Percentiles rank a stretch among this genome's conserved stretches.
phyloP scores from a whole-genome alignment of 2,113 vertebrate genomes.

The Microtus ochrogaster region DNA sequence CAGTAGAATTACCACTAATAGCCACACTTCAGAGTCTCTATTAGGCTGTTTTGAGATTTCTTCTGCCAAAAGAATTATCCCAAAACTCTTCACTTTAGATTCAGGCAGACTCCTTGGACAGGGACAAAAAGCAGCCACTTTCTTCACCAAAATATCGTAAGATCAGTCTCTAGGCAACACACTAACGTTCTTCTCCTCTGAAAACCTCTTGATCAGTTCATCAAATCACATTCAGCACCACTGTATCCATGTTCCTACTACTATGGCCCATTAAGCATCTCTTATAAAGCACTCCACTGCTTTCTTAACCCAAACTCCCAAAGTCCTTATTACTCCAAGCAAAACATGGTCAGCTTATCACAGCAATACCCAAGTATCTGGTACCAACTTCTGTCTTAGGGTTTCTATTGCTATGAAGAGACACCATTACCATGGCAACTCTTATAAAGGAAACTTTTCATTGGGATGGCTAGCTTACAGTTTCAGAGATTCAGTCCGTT shows the following conservation, averaged over 20 bases:
- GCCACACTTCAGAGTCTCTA: neutral
- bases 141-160: neutral
- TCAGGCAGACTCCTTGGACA: neutral
- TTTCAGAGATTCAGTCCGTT: neutral
- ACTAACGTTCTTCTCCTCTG: neutral
- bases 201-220: neutral
- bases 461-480: neutral
- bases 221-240: neutral
- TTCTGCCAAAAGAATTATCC: neutral
- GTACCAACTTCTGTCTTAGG: neutral
- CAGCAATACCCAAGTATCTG: neutral
- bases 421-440: neutral
- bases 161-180: neutral
- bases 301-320: neutral
- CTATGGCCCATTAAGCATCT: neutral
- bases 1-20: neutral
- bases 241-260: neutral
- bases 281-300: neutral
- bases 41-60: neutral
- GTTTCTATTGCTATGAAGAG: neutral
- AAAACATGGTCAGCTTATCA: neutral
- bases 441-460: neutral
- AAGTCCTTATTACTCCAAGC: neutral
- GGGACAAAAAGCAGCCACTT: neutral
- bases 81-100: neutral